Percentiles rank a stretch among this genome's conserved stretches.
These are phyloP conservation scores for Pitta sordida DNA, from an alignment of 2,113 vertebrate genomes.

Conservation along the genomic window DNA sequence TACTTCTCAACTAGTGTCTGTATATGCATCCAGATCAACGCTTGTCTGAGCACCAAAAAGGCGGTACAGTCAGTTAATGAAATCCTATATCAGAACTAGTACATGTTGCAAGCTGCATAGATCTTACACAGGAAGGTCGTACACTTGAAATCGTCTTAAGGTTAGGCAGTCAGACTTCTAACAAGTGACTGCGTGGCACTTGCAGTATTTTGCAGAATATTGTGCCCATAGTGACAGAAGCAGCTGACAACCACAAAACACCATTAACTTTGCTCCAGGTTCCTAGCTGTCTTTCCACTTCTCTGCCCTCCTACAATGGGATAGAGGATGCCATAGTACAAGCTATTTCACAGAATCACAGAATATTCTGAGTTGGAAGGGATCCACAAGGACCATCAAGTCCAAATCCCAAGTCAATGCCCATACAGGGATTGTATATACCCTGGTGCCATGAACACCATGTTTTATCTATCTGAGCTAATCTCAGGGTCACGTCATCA, in stretches of 20 bases:
- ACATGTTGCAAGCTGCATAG: background rate
- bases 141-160: background rate
- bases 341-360: too few species aligned
- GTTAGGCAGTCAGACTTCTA: background rate
- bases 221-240: background rate
- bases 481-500: too few species aligned
- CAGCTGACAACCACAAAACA: background rate
- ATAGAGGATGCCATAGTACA: background rate
- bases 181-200: background rate
- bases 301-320: background rate
- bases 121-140: background rate
- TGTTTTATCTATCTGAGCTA: too few species aligned
- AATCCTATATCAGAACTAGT: background rate
- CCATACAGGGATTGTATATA: too few species aligned
- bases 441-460: too few species aligned
- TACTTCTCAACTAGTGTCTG: background rate
- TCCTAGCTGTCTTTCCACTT: background rate
- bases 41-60: background rate
- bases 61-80: background rate
- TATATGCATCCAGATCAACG: background rate
- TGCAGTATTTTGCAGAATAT: background rate
- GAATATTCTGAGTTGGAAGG: too few species aligned
- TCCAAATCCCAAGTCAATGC: too few species aligned
- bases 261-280: background rate
- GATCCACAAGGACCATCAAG: too few species aligned